A percentile compares a stretch with the other conserved stretches of the same genome.
Evolutionary conservation across 2,113 vertebrate species (phyloP).

Genomic region (Onychostruthus taczanowskii): DNA sequence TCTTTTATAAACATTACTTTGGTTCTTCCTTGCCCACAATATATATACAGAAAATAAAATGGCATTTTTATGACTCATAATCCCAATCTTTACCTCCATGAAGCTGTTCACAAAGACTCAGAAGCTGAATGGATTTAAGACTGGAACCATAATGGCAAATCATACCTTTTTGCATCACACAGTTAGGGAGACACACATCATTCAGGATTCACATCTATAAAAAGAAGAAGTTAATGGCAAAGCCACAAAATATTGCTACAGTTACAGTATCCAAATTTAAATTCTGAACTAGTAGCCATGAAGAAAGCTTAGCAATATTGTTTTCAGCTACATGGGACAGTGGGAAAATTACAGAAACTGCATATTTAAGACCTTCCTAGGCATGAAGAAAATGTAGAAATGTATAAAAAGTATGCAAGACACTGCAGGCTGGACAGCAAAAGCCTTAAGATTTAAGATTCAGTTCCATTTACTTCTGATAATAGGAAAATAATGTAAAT

Average conservation of each 20-base stretch:
- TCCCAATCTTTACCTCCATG: background rate
- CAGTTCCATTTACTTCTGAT: background rate
- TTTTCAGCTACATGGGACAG: background rate
- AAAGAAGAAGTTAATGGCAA: background rate
- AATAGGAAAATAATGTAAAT: background rate
- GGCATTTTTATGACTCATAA: conserved; percentile 40
- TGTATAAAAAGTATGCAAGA: background rate
- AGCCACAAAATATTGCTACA: background rate
- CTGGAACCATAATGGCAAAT: background rate
- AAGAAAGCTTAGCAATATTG: background rate
- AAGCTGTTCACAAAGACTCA: background rate
- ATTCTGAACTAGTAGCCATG: background rate
- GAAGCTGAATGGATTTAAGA: background rate
- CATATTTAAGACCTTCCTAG: background rate
- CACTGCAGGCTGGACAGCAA: background rate
- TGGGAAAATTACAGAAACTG: background rate
- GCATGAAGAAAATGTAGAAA: background rate
- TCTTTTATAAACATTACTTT: conserved; percentile 55
- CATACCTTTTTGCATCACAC: background rate
- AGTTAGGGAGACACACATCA: background rate
- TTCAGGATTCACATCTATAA: background rate
- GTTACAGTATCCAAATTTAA: background rate
- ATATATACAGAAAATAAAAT: conserved; percentile 51
- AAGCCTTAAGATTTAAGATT: background rate
- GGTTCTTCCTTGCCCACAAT: conserved; percentile 33